phyloP scores from a whole-genome alignment of 1,140 invertebrate species.

The Procambarus clarkii region DNA sequence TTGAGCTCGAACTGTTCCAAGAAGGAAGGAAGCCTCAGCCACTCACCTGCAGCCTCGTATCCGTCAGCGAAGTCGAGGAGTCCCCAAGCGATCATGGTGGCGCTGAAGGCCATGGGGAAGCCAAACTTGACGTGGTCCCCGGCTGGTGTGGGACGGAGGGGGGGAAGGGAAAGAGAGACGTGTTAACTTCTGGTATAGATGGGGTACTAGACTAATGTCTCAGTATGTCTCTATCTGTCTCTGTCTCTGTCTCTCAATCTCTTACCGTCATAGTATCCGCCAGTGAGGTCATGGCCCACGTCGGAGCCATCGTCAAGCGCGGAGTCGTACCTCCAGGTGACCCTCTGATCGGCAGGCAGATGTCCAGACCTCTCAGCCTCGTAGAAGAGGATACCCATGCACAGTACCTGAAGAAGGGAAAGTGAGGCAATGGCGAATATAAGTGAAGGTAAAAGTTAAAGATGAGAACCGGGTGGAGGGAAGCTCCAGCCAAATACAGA shows the following conservation, averaged over 20 bases:
- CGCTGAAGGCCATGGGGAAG: conserved; percentile 21
- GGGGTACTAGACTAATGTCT: too few species aligned
- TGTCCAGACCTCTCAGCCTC: conserved; percentile 82
- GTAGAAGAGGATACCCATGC: conserved; percentile 79
- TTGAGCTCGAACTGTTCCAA: too few species aligned
- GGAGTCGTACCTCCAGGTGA: conserved; percentile 81
- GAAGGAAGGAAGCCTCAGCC: too few species aligned
- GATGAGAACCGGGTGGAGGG: too few species aligned
- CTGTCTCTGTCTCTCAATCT: too few species aligned
- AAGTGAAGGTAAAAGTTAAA: too few species aligned
- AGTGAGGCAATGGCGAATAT: too few species aligned
- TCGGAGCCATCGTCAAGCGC: conserved; percentile 79
- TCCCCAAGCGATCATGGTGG: conserved; percentile 8
- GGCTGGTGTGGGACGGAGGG: not conserved
- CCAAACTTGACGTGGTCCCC: conserved; percentile 26
- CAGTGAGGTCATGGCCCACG: conserved; percentile 81
- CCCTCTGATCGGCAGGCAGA: conserved; percentile 79
- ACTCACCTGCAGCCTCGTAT: conserved; percentile 7
- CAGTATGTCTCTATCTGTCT: too few species aligned
- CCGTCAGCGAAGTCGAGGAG: not conserved
- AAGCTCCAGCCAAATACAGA: too few species aligned
- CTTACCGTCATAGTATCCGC: conserved; percentile 82
- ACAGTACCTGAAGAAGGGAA: conserved; percentile 71
- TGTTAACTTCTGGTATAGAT: too few species aligned
- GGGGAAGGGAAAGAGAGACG: too few species aligned